These are phyloP conservation scores for Fabriciana adippe DNA, from an alignment of 2,888 invertebrate genomes.

Conservation along the genomic window DNA sequence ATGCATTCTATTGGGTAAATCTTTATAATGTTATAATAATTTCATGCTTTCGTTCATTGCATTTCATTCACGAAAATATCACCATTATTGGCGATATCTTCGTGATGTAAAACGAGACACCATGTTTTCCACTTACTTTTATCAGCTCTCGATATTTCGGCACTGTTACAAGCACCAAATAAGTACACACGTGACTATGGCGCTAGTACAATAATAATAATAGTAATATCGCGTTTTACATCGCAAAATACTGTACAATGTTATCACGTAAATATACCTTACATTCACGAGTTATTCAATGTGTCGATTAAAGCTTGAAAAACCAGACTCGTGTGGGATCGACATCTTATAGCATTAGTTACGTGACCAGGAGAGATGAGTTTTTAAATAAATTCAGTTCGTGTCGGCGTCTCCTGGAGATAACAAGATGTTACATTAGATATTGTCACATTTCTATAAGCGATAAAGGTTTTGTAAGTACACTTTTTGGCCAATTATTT, in stretches of 20 bases:
- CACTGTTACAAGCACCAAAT: no score
- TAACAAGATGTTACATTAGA: conserved; percentile 21
- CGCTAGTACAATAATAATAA: no score
- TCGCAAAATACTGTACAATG: neutral
- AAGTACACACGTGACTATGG: no score
- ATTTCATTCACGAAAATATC: no score
- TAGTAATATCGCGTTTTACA: neutral
- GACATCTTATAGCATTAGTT: conserved; percentile 61
- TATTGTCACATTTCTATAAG: conserved; percentile 7
- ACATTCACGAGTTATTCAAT: conserved; percentile 21
- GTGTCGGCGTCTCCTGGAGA: conserved; percentile 44
- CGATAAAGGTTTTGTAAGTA: neutral
- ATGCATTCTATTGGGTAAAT: no score
- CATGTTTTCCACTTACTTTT: no score
- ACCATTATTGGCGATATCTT: no score
- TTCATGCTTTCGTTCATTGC: no score
- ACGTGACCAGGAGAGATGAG: conserved; percentile 62
- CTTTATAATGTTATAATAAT: no score
- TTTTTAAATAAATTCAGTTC: conserved; percentile 68
- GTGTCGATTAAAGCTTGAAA: conserved; percentile 26
- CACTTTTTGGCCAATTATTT: neutral
- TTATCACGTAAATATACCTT: neutral
- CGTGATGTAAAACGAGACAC: no score
- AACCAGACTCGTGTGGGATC: conserved; percentile 45
- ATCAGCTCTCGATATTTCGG: no score